Conservation (phyloP, 2,797 vertebrate species). For the Acrossocheilus wenchowensis region DNA sequence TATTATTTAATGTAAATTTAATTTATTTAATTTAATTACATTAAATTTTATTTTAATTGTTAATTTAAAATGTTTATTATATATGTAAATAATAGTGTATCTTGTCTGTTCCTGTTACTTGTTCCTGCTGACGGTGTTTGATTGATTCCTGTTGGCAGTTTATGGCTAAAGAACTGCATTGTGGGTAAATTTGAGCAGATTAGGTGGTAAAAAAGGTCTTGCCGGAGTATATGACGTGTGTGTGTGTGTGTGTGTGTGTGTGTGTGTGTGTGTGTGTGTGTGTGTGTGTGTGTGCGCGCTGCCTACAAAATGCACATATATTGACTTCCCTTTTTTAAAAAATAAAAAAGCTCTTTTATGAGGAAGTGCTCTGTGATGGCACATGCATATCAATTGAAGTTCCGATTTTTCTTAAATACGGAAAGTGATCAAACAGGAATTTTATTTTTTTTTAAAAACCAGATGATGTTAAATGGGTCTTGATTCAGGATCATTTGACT, state of each 20-base stretch:
- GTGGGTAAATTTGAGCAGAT: slow-evolving; percentile 1
- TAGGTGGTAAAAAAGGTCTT: neutral
- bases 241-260: neutral
- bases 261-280: slow-evolving; percentile 4
- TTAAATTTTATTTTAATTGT: neutral
- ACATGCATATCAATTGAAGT: neutral
- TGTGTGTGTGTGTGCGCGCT: neutral
- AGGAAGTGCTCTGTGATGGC: neutral
- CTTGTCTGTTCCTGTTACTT: neutral
- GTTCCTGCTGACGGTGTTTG: neutral
- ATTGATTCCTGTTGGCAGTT: slow-evolving; percentile 1
- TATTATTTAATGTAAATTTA: no score
- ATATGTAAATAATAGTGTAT: slow-evolving; percentile 2
- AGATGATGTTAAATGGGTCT: neutral
- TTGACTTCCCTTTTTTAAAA: neutral
- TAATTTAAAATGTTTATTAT: neutral
- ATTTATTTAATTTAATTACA: no score
- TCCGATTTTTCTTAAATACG: neutral
- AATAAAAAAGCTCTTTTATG: neutral
- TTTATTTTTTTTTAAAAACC: neutral
- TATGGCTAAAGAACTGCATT: neutral
- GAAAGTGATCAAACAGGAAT: neutral
- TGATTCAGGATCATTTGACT: neutral
- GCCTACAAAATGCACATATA: neutral
- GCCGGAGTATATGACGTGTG: neutral